Base-by-base conservation (phyloP, 2,888 invertebrate species). In the Drosophila borealis region DNA sequence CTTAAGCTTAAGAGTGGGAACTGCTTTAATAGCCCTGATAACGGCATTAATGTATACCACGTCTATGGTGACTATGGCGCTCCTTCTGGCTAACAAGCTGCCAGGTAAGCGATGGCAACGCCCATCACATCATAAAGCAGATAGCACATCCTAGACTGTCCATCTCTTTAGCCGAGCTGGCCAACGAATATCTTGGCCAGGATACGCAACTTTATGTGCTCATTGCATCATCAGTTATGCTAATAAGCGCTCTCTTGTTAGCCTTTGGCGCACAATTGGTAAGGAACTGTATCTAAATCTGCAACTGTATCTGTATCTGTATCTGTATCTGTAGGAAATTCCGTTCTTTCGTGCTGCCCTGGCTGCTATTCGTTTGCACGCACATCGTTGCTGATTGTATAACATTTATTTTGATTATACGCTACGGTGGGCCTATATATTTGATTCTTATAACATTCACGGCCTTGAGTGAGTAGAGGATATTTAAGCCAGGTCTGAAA, bases 271-370 rank as follows among this genome's bases (percentile, higher is more conserved):
- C 50, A 4, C 4, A n/a, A 11, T 4, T 14, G 42, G 73, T 73
- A 44, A 62, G 42, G 4, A 14, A 44, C 2, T n/a, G 6, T n/a
- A 44, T 61, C 13, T 34, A 2, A 11, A 39, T 10, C 10, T 29
- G 8, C 3, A n/a, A 13, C 3, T n/a, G 4, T 11, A 37, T 21
- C 2, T 45, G 8, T 11, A 17, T 33, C 11, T 51, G 1, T 14
- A 45, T 36, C 11, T 54, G 0, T 29, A 34, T 44, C 8, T 29
- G 13, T 37, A 71, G 64, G 56, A 65, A 19, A 60, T 51, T 17
- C 37, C 42, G 1, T 73, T 50, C 48, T 61, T 74, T 74, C 69
- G 33, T 61, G 3, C 8, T 74, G 4, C 74, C 74, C n/a, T 74
- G 74, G 74, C 45, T 74, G 2, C 1, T 69, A 0, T 11, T 61